These are phyloP conservation scores for Epizoanthus rinbou DNA, from an alignment of 92 coral and sea anemone species.

Conservation along the genomic window DNA sequence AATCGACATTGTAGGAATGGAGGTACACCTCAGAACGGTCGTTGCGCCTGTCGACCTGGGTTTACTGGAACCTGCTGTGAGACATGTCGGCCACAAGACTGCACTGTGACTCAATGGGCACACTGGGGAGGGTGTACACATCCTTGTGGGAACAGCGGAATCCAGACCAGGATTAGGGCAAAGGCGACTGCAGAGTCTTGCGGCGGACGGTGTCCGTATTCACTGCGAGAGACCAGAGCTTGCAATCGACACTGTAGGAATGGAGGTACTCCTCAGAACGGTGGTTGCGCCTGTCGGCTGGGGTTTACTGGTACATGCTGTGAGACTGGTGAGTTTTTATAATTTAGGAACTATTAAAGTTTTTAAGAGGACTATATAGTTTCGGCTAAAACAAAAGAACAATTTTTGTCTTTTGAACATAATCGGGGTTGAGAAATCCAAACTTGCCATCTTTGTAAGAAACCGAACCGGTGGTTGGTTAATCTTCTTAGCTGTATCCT, in stretches of 20 bases:
- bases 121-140: constrained; percentile 70
- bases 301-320: constrained; percentile 89
- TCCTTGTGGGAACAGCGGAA: constrained; percentile 77
- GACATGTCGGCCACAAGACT: background rate
- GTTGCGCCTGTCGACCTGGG: constrained; percentile 70
- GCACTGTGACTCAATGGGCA: constrained; percentile 51
- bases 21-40: constrained; percentile 66
- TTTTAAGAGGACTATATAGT: no score
- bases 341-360: no score
- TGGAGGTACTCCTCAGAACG: constrained; percentile 73
- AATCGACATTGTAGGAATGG: constrained; percentile 77
- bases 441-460: no score
- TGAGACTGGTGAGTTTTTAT: constrained; percentile 58
- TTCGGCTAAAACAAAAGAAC: no score
- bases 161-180: constrained; percentile 64
- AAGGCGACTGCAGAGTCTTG: constrained; percentile 55
- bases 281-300: constrained; percentile 63
- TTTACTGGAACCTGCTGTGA: constrained; percentile 84
- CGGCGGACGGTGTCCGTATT: constrained; percentile 69
- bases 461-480: no score
- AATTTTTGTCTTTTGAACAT: no score
- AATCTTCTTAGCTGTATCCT: no score
- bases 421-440: no score
- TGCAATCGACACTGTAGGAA: constrained; percentile 81
- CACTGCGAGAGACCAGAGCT: constrained; percentile 51